Evolutionary conservation across 2,113 vertebrate species (phyloP).

Genomic region (Canis aureus): DNA sequence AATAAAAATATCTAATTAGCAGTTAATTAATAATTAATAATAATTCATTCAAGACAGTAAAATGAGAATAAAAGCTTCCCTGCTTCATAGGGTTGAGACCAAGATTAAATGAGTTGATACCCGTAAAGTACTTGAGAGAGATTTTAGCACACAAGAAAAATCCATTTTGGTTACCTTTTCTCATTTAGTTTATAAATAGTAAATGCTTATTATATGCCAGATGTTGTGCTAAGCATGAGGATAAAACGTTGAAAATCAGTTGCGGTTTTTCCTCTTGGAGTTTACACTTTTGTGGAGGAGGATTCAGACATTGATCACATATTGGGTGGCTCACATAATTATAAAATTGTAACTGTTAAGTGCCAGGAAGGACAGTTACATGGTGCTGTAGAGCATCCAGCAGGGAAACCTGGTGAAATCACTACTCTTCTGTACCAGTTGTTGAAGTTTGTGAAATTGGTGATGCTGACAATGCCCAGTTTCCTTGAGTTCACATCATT

Average conservation of each 20-base stretch:
- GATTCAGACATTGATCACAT: background rate
- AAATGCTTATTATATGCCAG: background rate
- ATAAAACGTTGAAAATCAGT: background rate
- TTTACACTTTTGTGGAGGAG: background rate
- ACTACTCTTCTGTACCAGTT: background rate
- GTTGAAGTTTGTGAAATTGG: background rate
- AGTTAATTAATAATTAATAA: constrained; percentile 9
- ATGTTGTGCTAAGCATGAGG: background rate
- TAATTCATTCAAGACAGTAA: background rate
- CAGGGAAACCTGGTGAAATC: background rate
- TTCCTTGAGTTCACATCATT: background rate
- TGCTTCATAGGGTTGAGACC: background rate
- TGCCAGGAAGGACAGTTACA: background rate
- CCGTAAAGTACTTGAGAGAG: background rate
- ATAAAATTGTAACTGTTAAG: background rate
- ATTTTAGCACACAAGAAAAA: background rate
- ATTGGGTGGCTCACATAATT: background rate
- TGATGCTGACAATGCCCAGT: background rate
- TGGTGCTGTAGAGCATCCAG: background rate
- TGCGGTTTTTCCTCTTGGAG: background rate
- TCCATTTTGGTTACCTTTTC: background rate
- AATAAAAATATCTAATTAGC: constrained; percentile 31
- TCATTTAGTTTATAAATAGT: background rate
- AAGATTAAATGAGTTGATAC: constrained; percentile 23
- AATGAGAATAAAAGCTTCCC: background rate